phyloP scores from a whole-genome alignment of 2,113 vertebrate species.

The Nestor notabilis region DNA sequence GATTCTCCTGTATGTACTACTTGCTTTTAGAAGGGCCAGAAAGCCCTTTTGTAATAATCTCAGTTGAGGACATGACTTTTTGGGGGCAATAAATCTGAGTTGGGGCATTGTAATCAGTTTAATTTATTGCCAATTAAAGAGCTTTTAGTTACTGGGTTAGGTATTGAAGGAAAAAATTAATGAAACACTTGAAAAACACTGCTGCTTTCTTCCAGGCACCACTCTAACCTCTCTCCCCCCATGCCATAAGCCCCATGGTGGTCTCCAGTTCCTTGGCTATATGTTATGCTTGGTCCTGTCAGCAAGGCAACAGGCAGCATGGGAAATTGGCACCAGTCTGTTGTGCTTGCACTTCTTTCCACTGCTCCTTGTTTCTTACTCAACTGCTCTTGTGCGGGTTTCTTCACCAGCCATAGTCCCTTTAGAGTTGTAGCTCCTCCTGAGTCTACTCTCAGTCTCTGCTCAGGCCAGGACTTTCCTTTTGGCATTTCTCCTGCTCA shows the following conservation, averaged over 20 bases:
- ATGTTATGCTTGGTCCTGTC: neutral
- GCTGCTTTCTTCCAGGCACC: neutral
- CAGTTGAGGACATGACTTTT: neutral
- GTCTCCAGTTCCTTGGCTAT: neutral
- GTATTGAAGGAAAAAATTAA: neutral
- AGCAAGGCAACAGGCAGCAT: neutral
- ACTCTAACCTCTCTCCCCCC: neutral
- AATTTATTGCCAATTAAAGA: neutral
- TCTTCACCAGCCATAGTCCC: neutral
- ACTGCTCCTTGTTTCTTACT: neutral
- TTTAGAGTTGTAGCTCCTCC: neutral
- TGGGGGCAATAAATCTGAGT: neutral
- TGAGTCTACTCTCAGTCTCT: neutral
- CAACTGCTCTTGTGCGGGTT: accelerated
- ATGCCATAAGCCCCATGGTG: neutral
- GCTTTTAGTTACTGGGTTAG: neutral
- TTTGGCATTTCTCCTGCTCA: neutral
- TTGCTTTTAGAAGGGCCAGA: neutral
- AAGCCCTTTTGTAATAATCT: neutral
- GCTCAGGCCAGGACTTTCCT: neutral
- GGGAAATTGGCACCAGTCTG: neutral
- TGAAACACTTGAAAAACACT: neutral
- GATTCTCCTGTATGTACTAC: neutral
- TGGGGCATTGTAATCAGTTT: neutral
- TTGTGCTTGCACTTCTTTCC: neutral